Evolutionary conservation across 2,888 invertebrate genomes (phyloP), one percentile per base, ranked within the genome.

Genomic region (Chrysodeixis includens): DNA sequence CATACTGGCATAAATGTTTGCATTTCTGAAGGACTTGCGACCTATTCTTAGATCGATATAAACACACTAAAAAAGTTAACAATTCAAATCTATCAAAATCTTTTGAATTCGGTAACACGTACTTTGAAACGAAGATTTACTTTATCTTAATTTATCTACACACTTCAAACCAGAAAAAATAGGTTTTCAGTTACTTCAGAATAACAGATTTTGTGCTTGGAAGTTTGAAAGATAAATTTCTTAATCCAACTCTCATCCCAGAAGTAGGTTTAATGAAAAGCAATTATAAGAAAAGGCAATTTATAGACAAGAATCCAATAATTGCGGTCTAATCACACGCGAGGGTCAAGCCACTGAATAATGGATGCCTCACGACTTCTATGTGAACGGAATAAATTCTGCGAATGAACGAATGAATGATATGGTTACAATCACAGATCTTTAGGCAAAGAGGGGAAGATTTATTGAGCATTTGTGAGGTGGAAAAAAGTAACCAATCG

Each of bases 251-350:
- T 40, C 6, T 7, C 40, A n/a, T n/a, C 7, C 40, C n/a, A 40
- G n/a, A 40, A 40, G 40, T 40, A n/a, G n/a, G n/a, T 40, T 40
- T 40, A 14, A 40, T n/a, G 14, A 40, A 40, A 40, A 40, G n/a
- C 40, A 40, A 57, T 30, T 30, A n/a, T 32, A 30, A 64, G 63
- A 22, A 64, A 72, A 69, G 63, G 52, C 66, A 56, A 71, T 71
- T 62, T 44, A 52, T 59, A 18, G 30, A 20, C 20, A 62, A 49
- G 59, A 61, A 71, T 63, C 60, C 49, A 60, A 67, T 76, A 74
- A 74, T 74, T 67, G 62, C 52, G 20, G 18, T 58, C 44, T 74
- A 76, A 71, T 67, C 67, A 61, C 72, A 71, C 66, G 26, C 30
- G 30, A 35, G 10, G 67, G 62, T 56, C n/a, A 20, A 46, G 20